Evolutionary conservation across 2,888 invertebrate genomes (phyloP), one percentile per base, ranked within the genome.

Genomic region (Orthosia cruda): DNA sequence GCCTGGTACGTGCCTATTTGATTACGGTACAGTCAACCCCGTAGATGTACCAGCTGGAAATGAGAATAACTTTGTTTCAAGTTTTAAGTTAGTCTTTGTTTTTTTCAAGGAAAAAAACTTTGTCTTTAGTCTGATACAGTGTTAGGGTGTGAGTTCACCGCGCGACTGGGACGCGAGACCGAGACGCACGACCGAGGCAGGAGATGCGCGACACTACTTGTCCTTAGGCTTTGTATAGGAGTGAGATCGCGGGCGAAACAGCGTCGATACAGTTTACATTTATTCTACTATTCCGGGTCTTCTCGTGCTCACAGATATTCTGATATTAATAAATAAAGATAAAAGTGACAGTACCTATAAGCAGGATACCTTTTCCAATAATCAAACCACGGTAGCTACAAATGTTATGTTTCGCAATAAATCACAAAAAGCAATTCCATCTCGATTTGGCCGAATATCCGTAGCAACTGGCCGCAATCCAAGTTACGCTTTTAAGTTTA

Each of bases 401-500:
- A 40, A 40, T 15, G 23, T 86, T 89, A 87, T 88, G 87, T 89
- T 88, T 89, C 80, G 83, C 87, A 86, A 92, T 92, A 93, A 91
- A 91, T 93, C 90, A 90, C 77, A 88, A 86, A 87, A 91, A 85
- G 88, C 89, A 89, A 91, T 92, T 87, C 85, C 86, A 91, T 92
- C 89, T 91, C 88, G 87, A 92, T 93, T 92, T 92, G 91, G 89
- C 85, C 80, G 79, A 77, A 88, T 81, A 85, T 87, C 84, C 80
- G 76, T 77, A 87, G 87, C 78, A 65, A 89, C 92, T 94, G 93
- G 94, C 92, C 83, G 78, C 87, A 88, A 89, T 94, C 92, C 94
- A 93, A 93, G 89, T 89, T 90, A 90, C 81, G 89, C 77, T 89
- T 92, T 91, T 91, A 91, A 93, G 91, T 92, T 92, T 86, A 84